Evolutionary conservation across 2,797 vertebrate species (phyloP).

Genomic region (Danio tinwini): DNA sequence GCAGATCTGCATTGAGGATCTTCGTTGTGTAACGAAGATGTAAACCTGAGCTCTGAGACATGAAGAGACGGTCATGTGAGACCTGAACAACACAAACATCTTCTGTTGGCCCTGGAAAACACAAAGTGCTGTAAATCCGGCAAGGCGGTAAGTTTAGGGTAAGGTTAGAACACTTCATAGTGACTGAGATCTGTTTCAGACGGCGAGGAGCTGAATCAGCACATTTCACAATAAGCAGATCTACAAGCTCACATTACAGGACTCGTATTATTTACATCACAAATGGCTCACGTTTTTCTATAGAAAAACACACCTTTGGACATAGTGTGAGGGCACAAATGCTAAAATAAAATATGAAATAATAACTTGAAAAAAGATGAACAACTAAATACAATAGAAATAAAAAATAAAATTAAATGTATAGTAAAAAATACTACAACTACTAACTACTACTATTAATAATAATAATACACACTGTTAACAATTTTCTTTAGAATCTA

Average conservation of each 20-base stretch:
- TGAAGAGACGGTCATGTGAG: background rate
- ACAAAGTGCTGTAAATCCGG: background rate
- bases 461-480: no score
- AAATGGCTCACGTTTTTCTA: background rate
- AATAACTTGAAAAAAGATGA: no score
- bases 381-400: no score
- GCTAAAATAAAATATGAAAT: no score
- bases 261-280: background rate
- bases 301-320: background rate
- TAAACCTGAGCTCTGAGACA: background rate
- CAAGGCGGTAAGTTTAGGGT: conserved; percentile 14
- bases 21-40: background rate
- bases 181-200: background rate
- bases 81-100: conserved; percentile 5
- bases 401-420: no score
- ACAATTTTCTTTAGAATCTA: no score
- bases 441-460: no score
- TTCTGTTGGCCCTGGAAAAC: conserved; percentile 12
- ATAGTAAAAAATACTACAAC: no score
- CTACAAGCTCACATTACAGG: background rate
- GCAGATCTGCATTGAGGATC: conserved; percentile 6
- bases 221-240: background rate
- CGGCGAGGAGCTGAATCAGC: background rate
- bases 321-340: no score
- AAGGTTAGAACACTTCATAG: background rate